Evolutionary conservation across 2,113 vertebrate species (phyloP).

Genomic region (Mungos mungo): DNA sequence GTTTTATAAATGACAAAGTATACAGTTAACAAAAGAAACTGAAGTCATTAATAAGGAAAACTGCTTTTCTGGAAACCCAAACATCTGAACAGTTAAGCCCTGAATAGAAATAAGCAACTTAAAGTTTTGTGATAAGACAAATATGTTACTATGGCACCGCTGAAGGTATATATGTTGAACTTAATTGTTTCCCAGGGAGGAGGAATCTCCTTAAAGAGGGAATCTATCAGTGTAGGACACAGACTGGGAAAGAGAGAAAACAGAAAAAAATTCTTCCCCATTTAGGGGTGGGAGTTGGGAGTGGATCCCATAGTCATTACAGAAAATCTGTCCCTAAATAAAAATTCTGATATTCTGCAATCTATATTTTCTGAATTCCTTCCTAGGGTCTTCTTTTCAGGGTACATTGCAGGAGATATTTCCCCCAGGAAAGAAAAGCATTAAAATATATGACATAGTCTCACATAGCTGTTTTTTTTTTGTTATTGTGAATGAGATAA

Average conservation of each 20-base stretch:
- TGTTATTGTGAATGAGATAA: not conserved
- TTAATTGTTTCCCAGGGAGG: not conserved
- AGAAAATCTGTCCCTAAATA: not conserved
- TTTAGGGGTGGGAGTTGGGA: not conserved
- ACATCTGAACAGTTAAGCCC: constrained; percentile 46
- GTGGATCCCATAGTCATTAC: not conserved
- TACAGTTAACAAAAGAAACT: constrained; percentile 68
- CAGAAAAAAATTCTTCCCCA: not conserved
- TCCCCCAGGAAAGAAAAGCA: not conserved
- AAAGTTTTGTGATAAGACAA: constrained; percentile 53
- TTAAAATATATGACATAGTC: not conserved
- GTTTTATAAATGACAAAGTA: constrained; percentile 72
- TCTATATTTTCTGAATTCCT: not conserved
- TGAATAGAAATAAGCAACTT: constrained; percentile 59
- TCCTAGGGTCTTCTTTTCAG: not conserved
- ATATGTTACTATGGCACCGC: constrained; percentile 31
- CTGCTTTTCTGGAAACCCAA: constrained; percentile 45
- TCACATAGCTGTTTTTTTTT: not conserved
- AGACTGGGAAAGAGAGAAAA: not conserved
- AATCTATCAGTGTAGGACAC: constrained; percentile 8
- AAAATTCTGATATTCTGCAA: not conserved
- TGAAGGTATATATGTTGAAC: not conserved
- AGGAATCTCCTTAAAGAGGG: not conserved
- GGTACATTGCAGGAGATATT: not conserved
- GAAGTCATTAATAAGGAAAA: constrained; percentile 69